Conservation (phyloP, 2,113 vertebrate genomes). For the Benitochromis conjunctus region DNA sequence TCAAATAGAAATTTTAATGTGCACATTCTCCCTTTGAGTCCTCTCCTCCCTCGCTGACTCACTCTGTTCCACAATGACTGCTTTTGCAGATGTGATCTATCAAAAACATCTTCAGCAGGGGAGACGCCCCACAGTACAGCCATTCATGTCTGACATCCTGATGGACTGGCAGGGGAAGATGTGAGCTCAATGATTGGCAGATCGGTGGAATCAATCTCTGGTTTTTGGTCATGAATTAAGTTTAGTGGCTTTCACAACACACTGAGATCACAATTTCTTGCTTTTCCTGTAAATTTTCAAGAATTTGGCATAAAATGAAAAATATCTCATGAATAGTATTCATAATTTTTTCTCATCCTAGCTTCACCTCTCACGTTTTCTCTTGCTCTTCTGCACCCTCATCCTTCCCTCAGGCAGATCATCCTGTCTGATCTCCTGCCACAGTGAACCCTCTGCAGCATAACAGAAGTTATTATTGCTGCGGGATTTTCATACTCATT, state of each 20-base stretch:
- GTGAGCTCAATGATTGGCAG: background rate
- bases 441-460: constrained; percentile 18
- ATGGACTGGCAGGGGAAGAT: background rate
- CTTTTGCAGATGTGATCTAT: constrained; percentile 37
- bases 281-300: background rate
- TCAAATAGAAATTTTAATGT: constrained; percentile 10
- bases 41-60: background rate
- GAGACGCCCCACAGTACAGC: background rate
- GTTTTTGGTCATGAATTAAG: background rate
- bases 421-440: constrained; percentile 39
- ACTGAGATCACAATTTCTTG: background rate
- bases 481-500: constrained; percentile 33
- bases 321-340: constrained; percentile 8
- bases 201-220: background rate
- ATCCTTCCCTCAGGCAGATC: constrained; percentile 15
- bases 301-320: background rate
- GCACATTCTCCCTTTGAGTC: background rate
- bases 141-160: constrained; percentile 1
- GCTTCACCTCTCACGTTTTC: constrained; percentile 11
- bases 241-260: background rate
- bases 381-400: background rate
- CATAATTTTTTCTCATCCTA: background rate
- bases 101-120: background rate
- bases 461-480: constrained; percentile 42
- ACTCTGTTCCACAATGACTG: background rate